phyloP scores from a whole-genome alignment of 2,113 vertebrate genomes.

The Xiphophorus maculatus region DNA sequence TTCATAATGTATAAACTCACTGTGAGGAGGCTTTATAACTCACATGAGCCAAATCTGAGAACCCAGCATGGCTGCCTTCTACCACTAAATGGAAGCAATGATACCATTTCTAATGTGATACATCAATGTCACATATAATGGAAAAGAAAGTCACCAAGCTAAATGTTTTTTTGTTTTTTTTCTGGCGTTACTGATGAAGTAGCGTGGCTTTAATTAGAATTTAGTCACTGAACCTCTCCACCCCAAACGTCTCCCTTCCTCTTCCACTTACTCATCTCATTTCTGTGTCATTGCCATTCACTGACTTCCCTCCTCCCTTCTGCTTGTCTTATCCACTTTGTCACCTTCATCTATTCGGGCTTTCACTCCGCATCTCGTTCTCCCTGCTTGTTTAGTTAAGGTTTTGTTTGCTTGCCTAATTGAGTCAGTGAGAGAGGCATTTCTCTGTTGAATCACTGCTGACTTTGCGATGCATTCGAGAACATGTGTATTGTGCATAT shows the following conservation, averaged over 20 bases:
- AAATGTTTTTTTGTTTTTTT: neutral
- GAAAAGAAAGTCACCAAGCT: neutral
- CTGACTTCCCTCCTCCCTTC: slow-evolving; percentile 39
- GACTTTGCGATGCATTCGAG: slow-evolving; percentile 31
- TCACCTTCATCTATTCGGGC: slow-evolving; percentile 48
- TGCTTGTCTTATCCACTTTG: slow-evolving; percentile 55
- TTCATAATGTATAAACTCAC: neutral
- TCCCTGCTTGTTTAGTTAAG: slow-evolving; percentile 38
- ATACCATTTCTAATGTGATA: slow-evolving; percentile 8
- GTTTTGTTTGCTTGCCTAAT: slow-evolving; percentile 51
- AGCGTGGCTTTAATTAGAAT: neutral
- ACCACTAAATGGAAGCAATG: slow-evolving; percentile 3
- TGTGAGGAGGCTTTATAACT: neutral
- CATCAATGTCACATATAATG: neutral
- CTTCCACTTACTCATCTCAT: slow-evolving; percentile 35
- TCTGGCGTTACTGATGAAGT: neutral
- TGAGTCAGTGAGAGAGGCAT: slow-evolving; percentile 30
- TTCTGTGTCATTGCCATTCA: slow-evolving; percentile 35
- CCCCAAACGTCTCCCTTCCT: slow-evolving; percentile 1
- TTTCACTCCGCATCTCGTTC: slow-evolving; percentile 34
- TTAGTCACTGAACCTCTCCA: neutral
- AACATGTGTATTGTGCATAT: neutral
- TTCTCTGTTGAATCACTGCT: slow-evolving; percentile 55
- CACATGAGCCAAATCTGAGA: neutral
- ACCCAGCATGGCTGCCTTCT: neutral